Evolutionary conservation across 2,797 vertebrate genomes (phyloP), one percentile per base, ranked within the genome.

Genomic region (Danio albolineatus): DNA sequence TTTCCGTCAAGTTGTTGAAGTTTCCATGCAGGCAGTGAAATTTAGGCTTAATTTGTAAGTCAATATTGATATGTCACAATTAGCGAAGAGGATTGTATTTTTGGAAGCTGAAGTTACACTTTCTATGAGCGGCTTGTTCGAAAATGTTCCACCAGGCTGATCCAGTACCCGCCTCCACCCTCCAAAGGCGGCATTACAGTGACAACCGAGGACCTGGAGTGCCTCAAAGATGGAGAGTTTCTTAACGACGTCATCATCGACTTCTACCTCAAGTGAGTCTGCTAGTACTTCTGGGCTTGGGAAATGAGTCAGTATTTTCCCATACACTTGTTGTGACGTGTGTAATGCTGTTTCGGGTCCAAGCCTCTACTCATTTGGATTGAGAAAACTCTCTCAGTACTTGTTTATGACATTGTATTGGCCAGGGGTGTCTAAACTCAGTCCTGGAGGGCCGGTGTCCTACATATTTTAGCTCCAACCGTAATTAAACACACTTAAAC

Each of bases 191-290:
- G 96, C 5, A 94, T 99, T 86, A 92, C 95, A 12, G 96, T 99
- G 76, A 97, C 95, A 6, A 93, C 90, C 83, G 97, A 98, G 89
- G 98, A 99, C 85, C 84, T 99, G 56, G 93, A 93, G 43, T 97
- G 97, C 85, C 92, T 99, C 86, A 92, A 94, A 44, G 89, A 91
- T 17, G 95, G 96, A 38, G 91, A 97, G 69, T 99, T 97, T 92
- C 96, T 99, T 76, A 99, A 99, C 73, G 98, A 99, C 82, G 97
- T 99, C 80, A 97, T 99, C 86, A 97, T 98, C 79, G 98, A 99
- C 89, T 99, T 99, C 87, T 94, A 94, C 90, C 93, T 94, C 94
- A 93, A 90, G 91, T 94, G 4, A 87, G 92, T 74, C 7, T n/a
- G 39, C 0, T 12, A 46, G 13, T 38, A 60, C 39, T 57, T 16